These are phyloP conservation scores for Rhodinocichla rosea DNA, from an alignment of 2,113 vertebrate genomes.

Conservation along the genomic window DNA sequence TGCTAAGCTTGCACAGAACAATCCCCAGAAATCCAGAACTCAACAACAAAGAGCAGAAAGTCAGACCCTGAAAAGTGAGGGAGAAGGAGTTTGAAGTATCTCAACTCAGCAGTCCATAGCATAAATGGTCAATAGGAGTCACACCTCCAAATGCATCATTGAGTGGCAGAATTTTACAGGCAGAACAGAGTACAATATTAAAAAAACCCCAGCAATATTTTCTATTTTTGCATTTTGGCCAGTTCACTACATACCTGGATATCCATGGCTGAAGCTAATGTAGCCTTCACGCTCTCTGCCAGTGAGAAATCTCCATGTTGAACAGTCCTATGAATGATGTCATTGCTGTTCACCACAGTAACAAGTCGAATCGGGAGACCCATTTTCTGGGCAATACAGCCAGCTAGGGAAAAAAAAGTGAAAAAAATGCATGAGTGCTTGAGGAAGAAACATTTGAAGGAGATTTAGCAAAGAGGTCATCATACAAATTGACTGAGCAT, in stretches of 20 bases:
- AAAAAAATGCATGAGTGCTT: not conserved
- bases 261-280: conserved; percentile 90
- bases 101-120: not conserved
- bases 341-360: conserved; percentile 86
- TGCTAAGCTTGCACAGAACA: not conserved
- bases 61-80: not conserved
- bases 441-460: not conserved
- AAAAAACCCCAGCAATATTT: rapidly evolving
- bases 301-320: conserved; percentile 86
- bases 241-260: conserved; percentile 82
- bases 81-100: not conserved
- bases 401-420: conserved; percentile 66
- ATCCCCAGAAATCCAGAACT: not conserved
- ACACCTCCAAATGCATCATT: not conserved
- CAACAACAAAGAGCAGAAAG: not conserved
- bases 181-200: not conserved
- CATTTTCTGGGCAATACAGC: conserved; percentile 80
- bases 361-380: conserved; percentile 84
- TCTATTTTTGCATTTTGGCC: not conserved
- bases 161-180: not conserved
- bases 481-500: not conserved
- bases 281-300: conserved; percentile 67
- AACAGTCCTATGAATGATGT: conserved; percentile 83
- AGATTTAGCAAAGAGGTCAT: not conserved
- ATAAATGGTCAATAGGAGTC: not conserved